These are phyloP conservation scores for Varanus salvator DNA, from an alignment of 2,113 vertebrate species.

Conservation along the genomic window DNA sequence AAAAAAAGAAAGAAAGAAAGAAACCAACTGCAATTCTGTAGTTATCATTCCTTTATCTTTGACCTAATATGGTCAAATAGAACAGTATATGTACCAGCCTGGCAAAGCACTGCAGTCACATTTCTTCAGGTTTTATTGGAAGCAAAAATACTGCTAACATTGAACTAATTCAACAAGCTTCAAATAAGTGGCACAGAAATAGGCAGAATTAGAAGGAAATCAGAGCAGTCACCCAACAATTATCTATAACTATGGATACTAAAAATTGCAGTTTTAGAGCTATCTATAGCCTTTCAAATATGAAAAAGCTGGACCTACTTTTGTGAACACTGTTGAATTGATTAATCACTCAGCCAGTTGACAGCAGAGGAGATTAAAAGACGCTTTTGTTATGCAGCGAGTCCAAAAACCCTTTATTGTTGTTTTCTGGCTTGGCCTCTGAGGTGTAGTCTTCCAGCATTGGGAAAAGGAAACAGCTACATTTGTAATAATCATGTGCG, in stretches of 20 bases:
- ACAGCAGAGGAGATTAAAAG: not conserved
- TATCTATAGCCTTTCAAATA: not conserved
- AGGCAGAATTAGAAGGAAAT: not conserved
- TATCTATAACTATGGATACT: not conserved
- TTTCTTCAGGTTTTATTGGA: constrained; percentile 23
- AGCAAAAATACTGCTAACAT: constrained; percentile 14
- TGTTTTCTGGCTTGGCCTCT: not conserved
- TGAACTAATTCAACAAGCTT: not conserved
- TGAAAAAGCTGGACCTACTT: not conserved
- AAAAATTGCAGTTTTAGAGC: not conserved
- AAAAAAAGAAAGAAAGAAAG: too few species aligned
- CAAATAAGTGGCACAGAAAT: not conserved
- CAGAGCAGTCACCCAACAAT: not conserved
- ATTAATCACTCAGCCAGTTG: not conserved
- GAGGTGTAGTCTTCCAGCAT: not conserved
- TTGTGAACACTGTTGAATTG: not conserved
- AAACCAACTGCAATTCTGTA: not conserved
- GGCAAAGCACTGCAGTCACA: constrained; percentile 6
- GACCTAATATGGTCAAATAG: constrained; percentile 37
- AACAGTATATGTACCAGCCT: constrained; percentile 2
- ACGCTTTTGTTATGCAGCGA: not conserved
- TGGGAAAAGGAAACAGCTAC: not conserved
- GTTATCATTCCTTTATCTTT: constrained; percentile 35
- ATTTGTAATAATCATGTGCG: not conserved
- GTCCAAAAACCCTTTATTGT: not conserved